Conservation (phyloP, 1,140 invertebrate species). For the Ectropis grisescens region DNA sequence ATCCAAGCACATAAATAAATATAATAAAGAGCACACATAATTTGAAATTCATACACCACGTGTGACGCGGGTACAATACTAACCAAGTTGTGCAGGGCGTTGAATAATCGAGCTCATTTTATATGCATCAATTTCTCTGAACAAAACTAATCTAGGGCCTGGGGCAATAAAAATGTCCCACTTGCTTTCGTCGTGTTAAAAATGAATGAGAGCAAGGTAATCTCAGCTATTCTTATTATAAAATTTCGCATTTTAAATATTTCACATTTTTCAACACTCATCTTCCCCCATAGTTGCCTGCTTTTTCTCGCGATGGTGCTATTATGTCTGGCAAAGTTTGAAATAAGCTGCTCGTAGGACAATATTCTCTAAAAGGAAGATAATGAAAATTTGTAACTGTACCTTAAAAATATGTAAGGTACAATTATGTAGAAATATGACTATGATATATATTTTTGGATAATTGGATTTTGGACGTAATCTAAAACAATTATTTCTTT, state of each 20-base stretch:
- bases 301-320: too few relatives aligned
- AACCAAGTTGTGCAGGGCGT: slow-evolving; percentile 39
- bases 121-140: slow-evolving; percentile 67
- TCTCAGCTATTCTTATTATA: slow-evolving; percentile 61
- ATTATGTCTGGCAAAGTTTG: too few relatives aligned
- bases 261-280: slow-evolving; percentile 52
- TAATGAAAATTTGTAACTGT: too few relatives aligned
- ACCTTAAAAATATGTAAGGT: too few relatives aligned
- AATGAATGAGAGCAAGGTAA: slow-evolving; percentile 65
- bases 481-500: too few relatives aligned
- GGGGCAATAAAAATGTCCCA: slow-evolving; percentile 63
- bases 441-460: too few relatives aligned
- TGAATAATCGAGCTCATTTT: slow-evolving; percentile 66
- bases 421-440: too few relatives aligned
- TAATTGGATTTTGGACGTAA: too few relatives aligned
- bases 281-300: too few relatives aligned
- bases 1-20: too few relatives aligned
- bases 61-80: slow-evolving; percentile 30
- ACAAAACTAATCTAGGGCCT: slow-evolving; percentile 65
- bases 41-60: slow-evolving; percentile 50
- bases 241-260: slow-evolving; percentile 58
- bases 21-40: slow-evolving; percentile 21
- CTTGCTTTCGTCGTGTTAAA: slow-evolving; percentile 49
- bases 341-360: too few relatives aligned
- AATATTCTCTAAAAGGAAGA: too few relatives aligned